Evolutionary conservation across 1,140 invertebrate species (phyloP).

Genomic region (Zaprionus ornatus): DNA sequence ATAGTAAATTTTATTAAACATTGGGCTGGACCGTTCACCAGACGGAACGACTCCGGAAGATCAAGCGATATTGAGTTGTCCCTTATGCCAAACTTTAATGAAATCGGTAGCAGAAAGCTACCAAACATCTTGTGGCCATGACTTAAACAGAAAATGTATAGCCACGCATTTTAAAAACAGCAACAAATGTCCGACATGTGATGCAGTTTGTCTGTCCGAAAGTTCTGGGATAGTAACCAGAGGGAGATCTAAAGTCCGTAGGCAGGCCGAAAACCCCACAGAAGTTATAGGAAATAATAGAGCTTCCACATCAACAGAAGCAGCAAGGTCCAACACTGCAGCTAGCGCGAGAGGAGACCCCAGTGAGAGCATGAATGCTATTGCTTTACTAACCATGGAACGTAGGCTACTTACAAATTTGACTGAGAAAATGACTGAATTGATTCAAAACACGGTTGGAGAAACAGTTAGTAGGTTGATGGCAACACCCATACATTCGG

Average conservation of each 20-base stretch:
- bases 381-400: neutral
- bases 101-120: neutral
- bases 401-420: neutral
- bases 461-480: neutral
- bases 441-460: neutral
- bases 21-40: no score
- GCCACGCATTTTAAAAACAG: neutral
- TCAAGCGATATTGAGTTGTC: neutral
- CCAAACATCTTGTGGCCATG: neutral
- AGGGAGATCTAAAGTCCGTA: neutral
- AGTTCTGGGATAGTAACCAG: neutral
- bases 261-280: no score
- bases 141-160: neutral
- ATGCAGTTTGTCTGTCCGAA: neutral
- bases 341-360: neutral
- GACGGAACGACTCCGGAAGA: no score
- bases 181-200: neutral
- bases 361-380: neutral
- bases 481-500: neutral
- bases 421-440: neutral
- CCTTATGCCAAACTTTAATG: neutral
- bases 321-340: neutral
- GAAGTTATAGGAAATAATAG: neutral
- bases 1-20: no score
- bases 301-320: neutral